Evolutionary conservation across 2,113 vertebrate genomes (phyloP), one percentile per base, ranked within the genome.

Genomic region (Tragulus kanchil): DNA sequence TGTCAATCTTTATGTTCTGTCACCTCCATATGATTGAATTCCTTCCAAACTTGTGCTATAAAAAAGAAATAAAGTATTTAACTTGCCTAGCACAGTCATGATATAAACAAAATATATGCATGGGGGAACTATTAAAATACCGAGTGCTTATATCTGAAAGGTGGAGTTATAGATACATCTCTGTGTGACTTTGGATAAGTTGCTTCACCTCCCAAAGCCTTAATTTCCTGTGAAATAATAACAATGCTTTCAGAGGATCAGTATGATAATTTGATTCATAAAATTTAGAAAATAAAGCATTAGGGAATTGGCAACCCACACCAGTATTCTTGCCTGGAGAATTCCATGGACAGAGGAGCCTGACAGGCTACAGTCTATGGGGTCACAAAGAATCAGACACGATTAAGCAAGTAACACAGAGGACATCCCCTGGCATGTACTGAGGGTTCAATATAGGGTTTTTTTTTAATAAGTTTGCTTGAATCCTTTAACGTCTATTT

Each of bases 241-340:
- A 73, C 25, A 73, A 81, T 67, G 10, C 3, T 90, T 59, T 85
- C 25, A 71, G 54, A 65, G 48, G 45, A 12, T 50, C 42, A 1
- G 13, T 75, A n/a, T 45, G 64, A 91, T 10, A 88, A 90, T 91
- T 83, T 93, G 69, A 83, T 36, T 78, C 5, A 85, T 93, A 84
- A 82, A 15, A 54, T 69, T 88, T 71, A 59, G 6, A 82, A 87
- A 88, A 48, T 31, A 52, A 85, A n/a, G 2, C 2, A 19, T 83
- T 78, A 94, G 13, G 36, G 36, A 36, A 36, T 36, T 36, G 36
- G 36, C 36, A 36, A 36, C 36, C 36, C 36, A 36, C 36, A 36
- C 36, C 36, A 36, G 36, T 36, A 36, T 36, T 36, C 36, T 36
- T 36, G 36, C 36, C 36, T 36, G 36, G 36, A 36, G 36, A 36